Evolutionary conservation across 2,888 invertebrate species (phyloP).

Genomic region (Glaucopsyche alexis): DNA sequence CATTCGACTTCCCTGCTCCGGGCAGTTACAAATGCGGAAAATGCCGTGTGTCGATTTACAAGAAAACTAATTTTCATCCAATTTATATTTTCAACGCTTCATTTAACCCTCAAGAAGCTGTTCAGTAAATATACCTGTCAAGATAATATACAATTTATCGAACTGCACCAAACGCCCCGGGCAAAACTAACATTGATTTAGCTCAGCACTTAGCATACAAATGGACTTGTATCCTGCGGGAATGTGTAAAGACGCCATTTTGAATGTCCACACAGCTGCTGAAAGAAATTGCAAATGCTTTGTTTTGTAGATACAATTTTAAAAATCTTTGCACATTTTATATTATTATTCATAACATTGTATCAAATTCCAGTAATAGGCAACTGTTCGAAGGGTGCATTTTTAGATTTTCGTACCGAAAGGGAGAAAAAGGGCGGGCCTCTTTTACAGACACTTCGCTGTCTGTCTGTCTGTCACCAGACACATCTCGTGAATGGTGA

Average conservation of each 20-base stretch:
- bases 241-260: conserved; percentile 13
- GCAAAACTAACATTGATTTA: conserved; percentile 18
- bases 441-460: too few species aligned
- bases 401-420: too few species aligned
- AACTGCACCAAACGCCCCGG: background rate
- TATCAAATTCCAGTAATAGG: too few species aligned
- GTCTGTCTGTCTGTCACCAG: too few species aligned
- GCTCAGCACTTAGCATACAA: conserved; percentile 13
- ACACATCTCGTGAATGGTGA: too few species aligned
- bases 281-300: background rate
- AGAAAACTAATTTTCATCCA: too few species aligned
- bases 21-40: too few species aligned
- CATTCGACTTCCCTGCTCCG: too few species aligned
- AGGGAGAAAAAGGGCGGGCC: too few species aligned
- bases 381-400: too few species aligned
- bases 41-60: too few species aligned
- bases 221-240: conserved; percentile 10
- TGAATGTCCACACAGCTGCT: background rate
- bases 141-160: conserved; percentile 17
- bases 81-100: background rate
- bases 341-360: background rate
- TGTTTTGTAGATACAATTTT: background rate
- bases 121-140: background rate
- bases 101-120: background rate
- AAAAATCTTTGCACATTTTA: background rate